A percentile compares a stretch with the other conserved stretches of the same genome.
Evolutionary conservation across 2,888 invertebrate species (phyloP).

Genomic region (Meiosimyza platycephala): DNA sequence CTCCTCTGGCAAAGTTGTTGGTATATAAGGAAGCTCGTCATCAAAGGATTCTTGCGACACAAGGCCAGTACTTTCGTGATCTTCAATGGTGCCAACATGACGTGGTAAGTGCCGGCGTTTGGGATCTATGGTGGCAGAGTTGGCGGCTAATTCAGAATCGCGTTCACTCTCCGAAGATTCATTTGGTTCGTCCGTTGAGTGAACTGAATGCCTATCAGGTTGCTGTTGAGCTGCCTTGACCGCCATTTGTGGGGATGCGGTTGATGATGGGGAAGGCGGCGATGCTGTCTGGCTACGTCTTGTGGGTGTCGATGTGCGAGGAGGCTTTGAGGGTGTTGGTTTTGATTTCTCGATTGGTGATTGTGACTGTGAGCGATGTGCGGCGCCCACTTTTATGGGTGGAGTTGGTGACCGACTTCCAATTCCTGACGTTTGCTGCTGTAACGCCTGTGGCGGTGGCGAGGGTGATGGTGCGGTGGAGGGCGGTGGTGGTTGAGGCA

Average conservation of each 20-base stretch:
- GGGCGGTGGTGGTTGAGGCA: constrained; percentile 51
- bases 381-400: constrained; percentile 36
- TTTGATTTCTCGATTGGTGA: constrained; percentile 43
- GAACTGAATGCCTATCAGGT: constrained; percentile 56
- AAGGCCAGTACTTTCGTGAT: constrained; percentile 79
- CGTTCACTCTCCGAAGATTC: constrained; percentile 79
- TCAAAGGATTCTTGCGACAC: constrained; percentile 87
- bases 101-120: constrained; percentile 69
- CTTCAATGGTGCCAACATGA: constrained; percentile 70
- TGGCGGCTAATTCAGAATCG: constrained; percentile 71
- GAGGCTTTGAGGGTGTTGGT: constrained; percentile 51
- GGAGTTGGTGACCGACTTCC: constrained; percentile 35
- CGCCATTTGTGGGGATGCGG: constrained; percentile 27
- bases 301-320: constrained; percentile 49
- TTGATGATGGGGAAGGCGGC: constrained; percentile 30
- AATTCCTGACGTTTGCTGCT: neutral
- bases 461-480: constrained; percentile 47
- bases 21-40: constrained; percentile 87
- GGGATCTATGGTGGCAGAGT: constrained; percentile 52
- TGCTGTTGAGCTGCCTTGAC: constrained; percentile 33
- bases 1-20: constrained; percentile 89
- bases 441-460: constrained; percentile 36
- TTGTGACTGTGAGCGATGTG: constrained; percentile 48
- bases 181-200: constrained; percentile 68
- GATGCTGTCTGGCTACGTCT: constrained; percentile 39